A percentile compares a stretch with the other conserved stretches of the same genome.
These are phyloP conservation scores for Lycia hirtaria DNA, from an alignment of 2,888 invertebrate species.

Conservation along the genomic window DNA sequence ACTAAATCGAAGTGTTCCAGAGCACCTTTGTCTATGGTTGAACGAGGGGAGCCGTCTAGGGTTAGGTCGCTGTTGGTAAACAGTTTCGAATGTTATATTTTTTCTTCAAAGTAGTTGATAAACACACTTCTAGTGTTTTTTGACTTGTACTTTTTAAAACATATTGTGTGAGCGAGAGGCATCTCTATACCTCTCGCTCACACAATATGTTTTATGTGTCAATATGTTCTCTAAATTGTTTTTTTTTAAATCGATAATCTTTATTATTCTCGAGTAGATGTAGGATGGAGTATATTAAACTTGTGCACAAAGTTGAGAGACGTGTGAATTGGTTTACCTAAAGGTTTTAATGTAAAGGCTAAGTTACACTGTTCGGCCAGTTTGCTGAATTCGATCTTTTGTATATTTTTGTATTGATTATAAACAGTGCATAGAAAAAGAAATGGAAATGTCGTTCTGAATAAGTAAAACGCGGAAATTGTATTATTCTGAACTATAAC, in stretches of 20 bases:
- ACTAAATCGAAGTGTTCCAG: slow-evolving; percentile 19
- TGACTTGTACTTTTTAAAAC: not conserved
- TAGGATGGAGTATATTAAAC: not conserved
- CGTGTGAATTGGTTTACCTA: not conserved
- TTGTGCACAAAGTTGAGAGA: not conserved
- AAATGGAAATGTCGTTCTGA: too few relatives aligned
- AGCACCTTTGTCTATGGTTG: slow-evolving; percentile 5
- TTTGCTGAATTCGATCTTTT: too few relatives aligned
- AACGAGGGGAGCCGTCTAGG: slow-evolving; percentile 48
- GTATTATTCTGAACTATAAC: too few relatives aligned
- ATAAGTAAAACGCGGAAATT: too few relatives aligned
- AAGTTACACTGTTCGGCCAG: slow-evolving; percentile 1
- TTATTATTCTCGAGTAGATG: not conserved
- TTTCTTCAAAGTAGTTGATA: too few relatives aligned
- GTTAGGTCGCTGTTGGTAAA: too few relatives aligned
- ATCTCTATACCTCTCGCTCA: too few relatives aligned
- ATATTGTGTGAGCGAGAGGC: too few relatives aligned
- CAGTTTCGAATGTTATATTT: not conserved
- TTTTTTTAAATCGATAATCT: not conserved
- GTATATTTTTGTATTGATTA: too few relatives aligned
- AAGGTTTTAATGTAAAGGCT: not conserved
- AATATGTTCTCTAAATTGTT: not conserved
- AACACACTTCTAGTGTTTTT: not conserved
- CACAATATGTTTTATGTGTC: too few relatives aligned
- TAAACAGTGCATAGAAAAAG: too few relatives aligned